phyloP scores from a whole-genome alignment of 2,888 invertebrate species.

The Smittia aterrima region DNA sequence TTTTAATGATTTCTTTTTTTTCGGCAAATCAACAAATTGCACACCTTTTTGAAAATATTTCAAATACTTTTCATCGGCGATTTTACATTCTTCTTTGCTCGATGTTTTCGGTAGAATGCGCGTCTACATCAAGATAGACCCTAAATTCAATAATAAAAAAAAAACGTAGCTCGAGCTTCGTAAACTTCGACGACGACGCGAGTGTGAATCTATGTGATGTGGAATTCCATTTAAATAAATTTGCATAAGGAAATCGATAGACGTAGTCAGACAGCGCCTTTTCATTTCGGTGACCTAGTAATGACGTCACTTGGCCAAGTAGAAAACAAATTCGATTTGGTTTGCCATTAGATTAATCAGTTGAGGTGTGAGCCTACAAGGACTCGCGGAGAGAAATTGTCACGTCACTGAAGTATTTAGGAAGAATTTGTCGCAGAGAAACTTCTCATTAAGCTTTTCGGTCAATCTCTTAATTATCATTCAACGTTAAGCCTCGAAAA shows the following conservation, averaged over 20 bases:
- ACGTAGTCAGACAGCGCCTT: background rate
- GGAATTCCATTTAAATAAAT: constrained; percentile 38
- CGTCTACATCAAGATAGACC: background rate
- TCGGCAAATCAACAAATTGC: constrained; percentile 40
- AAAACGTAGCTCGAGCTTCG: background rate
- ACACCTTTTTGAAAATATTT: constrained; percentile 36
- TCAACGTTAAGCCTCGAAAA: too few relatives aligned
- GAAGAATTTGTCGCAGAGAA: too few relatives aligned
- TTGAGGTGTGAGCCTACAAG: too few relatives aligned
- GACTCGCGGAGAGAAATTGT: too few relatives aligned
- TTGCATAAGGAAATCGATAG: constrained; percentile 40
- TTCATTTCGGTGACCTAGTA: constrained; percentile 9
- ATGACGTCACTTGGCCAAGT: constrained; percentile 16
- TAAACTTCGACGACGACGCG: background rate
- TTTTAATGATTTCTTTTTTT: constrained; percentile 27
- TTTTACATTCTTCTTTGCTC: background rate
- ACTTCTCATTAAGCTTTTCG: too few relatives aligned
- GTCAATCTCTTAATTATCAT: too few relatives aligned
- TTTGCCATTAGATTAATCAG: background rate
- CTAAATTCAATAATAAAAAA: background rate
- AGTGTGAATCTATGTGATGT: constrained; percentile 22
- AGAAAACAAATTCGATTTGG: background rate
- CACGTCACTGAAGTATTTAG: too few relatives aligned
- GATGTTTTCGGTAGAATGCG: background rate
- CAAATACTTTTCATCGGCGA: constrained; percentile 11